Evolutionary conservation across 2,888 invertebrate species (phyloP), one percentile per base, ranked within the genome.

Genomic region (Xestobium rufovillosum): DNA sequence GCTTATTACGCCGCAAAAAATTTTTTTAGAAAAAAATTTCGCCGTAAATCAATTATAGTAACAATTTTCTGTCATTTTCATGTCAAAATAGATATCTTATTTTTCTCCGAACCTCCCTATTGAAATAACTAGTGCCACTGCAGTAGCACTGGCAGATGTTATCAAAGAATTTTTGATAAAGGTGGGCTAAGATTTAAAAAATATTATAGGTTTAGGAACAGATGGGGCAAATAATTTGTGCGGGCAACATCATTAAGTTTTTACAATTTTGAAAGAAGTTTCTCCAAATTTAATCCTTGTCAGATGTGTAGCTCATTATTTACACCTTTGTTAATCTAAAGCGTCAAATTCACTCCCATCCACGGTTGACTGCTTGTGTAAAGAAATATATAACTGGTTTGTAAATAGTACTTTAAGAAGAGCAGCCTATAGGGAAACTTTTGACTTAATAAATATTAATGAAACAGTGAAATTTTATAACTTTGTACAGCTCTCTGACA

Each of bases 191-290:
- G 13, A 39, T 29, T 6, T 42, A 13, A 15, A 14, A 19, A 48
- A 50, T 29, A 26, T 53, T 11, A 40, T 47, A 10, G 49, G 48
- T 3, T 12, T 53, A 23, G 50, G 52, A 9, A 49, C 50, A n/a
- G 48, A 51, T 48, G 51, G 53, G 3, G 52, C 41, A 1, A 47
- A 25, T 8, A 49, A 46, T 37, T 35, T 49, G 8, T 48, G 45
- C 36, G 48, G 49, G 9, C 41, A 43, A 39, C 40, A 49, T 23
- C 41, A 51, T 39, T 52, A 49, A 8, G 15, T 53, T 12, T 51
- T 34, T 40, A 43, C 47, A 3, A 27, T 49, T 2, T 30, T 52
- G 12, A 50, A 43, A 39, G 10, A 34, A 16, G 34, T 39, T 3
- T 26, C 33, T 29, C 49, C 51, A 17, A 31, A 36, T n/a, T 28